Conservation (phyloP, 2,113 vertebrate species). For the pig (Sus scrofa) region DNA sequence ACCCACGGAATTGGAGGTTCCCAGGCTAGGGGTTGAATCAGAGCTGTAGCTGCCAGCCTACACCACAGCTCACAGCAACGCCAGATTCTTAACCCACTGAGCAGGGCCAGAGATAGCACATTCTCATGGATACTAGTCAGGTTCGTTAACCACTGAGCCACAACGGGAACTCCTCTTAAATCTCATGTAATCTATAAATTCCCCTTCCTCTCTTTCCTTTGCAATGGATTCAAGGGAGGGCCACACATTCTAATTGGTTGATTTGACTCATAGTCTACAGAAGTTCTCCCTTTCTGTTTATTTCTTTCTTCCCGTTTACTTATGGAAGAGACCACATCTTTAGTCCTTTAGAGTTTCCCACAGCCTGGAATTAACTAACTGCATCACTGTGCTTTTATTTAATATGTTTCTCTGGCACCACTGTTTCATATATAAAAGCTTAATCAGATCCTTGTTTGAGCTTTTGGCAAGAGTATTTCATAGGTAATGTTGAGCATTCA, state of each 20-base stretch:
- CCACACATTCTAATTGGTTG: not conserved
- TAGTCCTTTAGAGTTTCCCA: conserved; percentile 12
- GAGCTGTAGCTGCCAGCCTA: too few species aligned
- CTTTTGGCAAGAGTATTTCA: conserved; percentile 43
- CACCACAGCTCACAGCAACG: too few species aligned
- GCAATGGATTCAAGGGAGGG: not conserved
- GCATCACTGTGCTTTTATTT: conserved; percentile 39
- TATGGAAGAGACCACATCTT: conserved; percentile 14
- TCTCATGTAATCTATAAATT: conserved; percentile 19
- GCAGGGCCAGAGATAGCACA: too few species aligned
- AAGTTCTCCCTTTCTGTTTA: not conserved
- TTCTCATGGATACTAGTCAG: too few species aligned
- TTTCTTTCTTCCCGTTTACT: conserved; percentile 33
- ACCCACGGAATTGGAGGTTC: too few species aligned
- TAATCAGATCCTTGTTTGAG: conserved; percentile 24
- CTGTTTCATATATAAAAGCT: conserved; percentile 5
- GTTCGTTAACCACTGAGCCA: too few species aligned
- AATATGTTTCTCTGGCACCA: not conserved
- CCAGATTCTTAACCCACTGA: too few species aligned
- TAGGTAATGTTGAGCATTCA: not conserved
- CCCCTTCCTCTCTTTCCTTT: not conserved
- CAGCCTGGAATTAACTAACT: conserved; percentile 45
- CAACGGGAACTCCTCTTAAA: not conserved
- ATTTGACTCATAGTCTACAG: conserved; percentile 11
- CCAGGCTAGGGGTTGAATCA: too few species aligned